Base-by-base conservation (phyloP, 2,797 vertebrate species). In the Acanthiza pusilla region DNA sequence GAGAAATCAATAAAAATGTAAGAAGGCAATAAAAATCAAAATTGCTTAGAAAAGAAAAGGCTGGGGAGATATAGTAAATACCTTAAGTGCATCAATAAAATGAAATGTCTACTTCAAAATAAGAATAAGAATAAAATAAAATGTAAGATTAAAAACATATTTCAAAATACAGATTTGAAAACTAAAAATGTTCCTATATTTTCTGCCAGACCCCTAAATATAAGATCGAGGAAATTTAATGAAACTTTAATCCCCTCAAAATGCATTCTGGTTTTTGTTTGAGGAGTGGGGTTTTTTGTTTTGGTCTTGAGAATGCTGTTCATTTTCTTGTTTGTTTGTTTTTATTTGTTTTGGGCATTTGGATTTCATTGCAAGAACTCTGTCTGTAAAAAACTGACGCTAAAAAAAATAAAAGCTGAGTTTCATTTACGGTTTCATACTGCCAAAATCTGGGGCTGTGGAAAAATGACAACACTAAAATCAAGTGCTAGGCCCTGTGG, bases 11-110 rank as follows among this genome's bases (percentile, higher is more conserved):
- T 95, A 96, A 77, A 95, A 88, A 92, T 80, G 38, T 91, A 91
- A 93, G 89, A 77, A 50, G 15, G 76, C 36, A 94, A 89, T 94
- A 96, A 93, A 97, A 95, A 72, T 65, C 34, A 95, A 87, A 95
- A 96, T 93, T 70, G 76, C 88, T 93, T 92, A 81, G 79, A 88
- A 90, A 89, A 85, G 18, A 62, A 93, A 84, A 96, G 53, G 12
- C 58, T 83, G 42, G 36, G 26, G 48, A 83, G 34, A 50, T 83
- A 86, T 2, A 82, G 30, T 77, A 91, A 95, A 89, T 81, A 93
- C 62, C 51, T 84, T 89, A 94, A 78, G 25, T 48, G 74, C 76
- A 72, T 85, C 72, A 91, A 87, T 94, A 94, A 92, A 92, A 62
- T 90, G 55, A 93, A 96, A 92, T 58, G 7, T 85, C 80, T 65